A percentile compares a stretch with the other conserved stretches of the same genome.
Conservation (phyloP, 92 coral and sea anemone species). For the Epizoanthus stellaris region DNA sequence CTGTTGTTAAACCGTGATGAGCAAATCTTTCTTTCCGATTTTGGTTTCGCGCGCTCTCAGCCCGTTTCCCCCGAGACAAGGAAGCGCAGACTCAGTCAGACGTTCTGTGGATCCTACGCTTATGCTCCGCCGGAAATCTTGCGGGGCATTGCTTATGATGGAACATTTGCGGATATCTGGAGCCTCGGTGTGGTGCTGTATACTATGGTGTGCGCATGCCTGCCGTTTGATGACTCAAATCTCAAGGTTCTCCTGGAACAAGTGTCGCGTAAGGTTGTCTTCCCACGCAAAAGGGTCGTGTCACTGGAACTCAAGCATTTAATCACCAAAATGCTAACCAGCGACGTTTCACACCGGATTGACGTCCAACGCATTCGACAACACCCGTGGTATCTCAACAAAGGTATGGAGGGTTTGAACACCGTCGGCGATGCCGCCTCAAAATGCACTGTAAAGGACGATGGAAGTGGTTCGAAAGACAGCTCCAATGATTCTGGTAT, state of each 20-base stretch:
- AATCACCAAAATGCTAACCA: conserved; percentile 80
- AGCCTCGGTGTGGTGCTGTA: conserved; percentile 96
- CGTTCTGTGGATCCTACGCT: conserved; percentile 98
- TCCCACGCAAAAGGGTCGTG: conserved; percentile 80
- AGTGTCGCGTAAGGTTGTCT: conserved; percentile 82
- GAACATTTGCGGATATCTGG: conserved; percentile 97
- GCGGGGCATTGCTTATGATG: conserved; percentile 97
- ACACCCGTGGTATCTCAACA: conserved; percentile 87
- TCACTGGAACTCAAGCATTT: conserved; percentile 88
- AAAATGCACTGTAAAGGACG: conserved; percentile 22
- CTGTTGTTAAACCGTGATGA: conserved; percentile 88
- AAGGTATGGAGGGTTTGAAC: conserved; percentile 50
- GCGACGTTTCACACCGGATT: conserved; percentile 84
- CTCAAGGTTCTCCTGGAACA: conserved; percentile 91
- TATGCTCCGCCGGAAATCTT: conserved; percentile 99
- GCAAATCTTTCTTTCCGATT: conserved; percentile 85
- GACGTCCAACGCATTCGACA: conserved; percentile 72
- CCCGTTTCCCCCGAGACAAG: conserved; percentile 82
- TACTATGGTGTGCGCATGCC: conserved; percentile 97
- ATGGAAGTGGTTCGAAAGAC: conserved; percentile 47
- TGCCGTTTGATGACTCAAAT: conserved; percentile 97
- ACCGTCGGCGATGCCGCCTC: conserved; percentile 26
- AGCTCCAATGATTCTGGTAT: conserved; percentile 51
- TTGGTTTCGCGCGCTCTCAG: conserved; percentile 96
- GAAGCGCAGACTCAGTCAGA: conserved; percentile 85